phyloP scores from a whole-genome alignment of 2,888 invertebrate species.

The Anoncus sp. region DNA sequence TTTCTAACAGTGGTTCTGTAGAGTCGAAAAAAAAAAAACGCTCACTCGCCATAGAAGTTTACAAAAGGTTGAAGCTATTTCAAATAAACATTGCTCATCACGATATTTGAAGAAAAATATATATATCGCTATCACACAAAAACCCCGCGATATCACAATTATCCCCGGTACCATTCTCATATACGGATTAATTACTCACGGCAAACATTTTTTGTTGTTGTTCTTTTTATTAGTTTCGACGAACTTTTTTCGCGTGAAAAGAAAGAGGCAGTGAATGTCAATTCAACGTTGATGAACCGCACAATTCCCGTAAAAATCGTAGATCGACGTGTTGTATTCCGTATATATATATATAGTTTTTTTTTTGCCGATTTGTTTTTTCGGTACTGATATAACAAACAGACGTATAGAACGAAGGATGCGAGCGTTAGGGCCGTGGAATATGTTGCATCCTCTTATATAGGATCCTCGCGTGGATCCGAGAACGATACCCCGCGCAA shows the following conservation, averaged over 20 bases:
- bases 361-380: constrained; percentile 7
- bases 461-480: constrained; percentile 73
- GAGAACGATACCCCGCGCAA: constrained; percentile 49
- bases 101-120: background rate
- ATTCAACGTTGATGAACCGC: background rate
- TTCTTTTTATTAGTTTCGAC: constrained; percentile 8
- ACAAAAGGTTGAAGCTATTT: background rate
- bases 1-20: background rate
- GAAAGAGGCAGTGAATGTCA: background rate
- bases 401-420: constrained; percentile 46
- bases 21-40: no score
- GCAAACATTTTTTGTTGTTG: constrained; percentile 40
- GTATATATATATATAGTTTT: background rate
- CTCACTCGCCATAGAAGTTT: background rate
- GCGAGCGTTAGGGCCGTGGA: constrained; percentile 55
- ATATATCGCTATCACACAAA: background rate
- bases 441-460: constrained; percentile 77
- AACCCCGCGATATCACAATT: constrained; percentile 9
- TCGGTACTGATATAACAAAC: constrained; percentile 13
- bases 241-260: background rate
- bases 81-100: background rate
- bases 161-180: background rate
- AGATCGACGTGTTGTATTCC: background rate
- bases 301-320: background rate
- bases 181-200: constrained; percentile 49